Evolutionary conservation across 2,113 vertebrate species (phyloP).

Genomic region (Vidua chalybeata): DNA sequence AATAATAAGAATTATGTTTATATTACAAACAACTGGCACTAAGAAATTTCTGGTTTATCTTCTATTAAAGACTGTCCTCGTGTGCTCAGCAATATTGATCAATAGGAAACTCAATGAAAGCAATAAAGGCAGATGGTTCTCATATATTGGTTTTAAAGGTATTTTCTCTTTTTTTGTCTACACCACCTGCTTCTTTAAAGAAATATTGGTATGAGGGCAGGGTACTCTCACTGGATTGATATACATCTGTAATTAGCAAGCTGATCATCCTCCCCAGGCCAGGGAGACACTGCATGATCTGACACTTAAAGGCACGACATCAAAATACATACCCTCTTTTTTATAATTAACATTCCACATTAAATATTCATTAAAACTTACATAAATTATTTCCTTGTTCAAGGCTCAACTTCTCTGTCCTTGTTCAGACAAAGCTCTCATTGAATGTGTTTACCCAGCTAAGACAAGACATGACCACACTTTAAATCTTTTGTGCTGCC

Average conservation of each 20-base stretch:
- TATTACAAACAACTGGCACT: not conserved
- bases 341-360: not conserved
- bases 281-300: not conserved
- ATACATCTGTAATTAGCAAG: not conserved
- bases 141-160: not conserved
- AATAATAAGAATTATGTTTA: not conserved
- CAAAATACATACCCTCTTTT: not conserved
- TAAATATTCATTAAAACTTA: slow-evolving; percentile 26
- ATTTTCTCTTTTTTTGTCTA: not conserved
- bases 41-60: not conserved
- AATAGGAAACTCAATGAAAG: not conserved
- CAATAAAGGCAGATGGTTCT: not conserved
- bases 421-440: slow-evolving; percentile 17
- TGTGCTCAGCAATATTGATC: not conserved
- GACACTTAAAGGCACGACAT: not conserved
- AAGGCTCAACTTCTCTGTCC: not conserved
- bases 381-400: slow-evolving; percentile 42
- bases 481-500: not conserved
- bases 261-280: not conserved
- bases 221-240: not conserved
- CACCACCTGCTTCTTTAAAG: not conserved
- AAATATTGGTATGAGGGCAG: not conserved
- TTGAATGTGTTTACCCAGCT: not conserved
- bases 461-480: not conserved
- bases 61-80: not conserved